Evolutionary conservation across 2,797 vertebrate species (phyloP).

Genomic region (Enteromius trimaculatus): DNA sequence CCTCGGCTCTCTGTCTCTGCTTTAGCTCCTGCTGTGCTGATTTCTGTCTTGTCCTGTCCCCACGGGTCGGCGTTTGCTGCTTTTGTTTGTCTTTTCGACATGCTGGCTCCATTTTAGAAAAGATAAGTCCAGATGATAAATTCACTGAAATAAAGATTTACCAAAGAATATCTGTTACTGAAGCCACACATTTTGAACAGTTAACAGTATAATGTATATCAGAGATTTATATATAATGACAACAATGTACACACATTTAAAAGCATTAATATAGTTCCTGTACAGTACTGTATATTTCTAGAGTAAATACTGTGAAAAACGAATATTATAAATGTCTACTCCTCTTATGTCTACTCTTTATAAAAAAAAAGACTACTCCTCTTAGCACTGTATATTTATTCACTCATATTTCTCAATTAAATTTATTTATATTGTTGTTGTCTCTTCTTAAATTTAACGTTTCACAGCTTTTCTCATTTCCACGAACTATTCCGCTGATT

Average conservation of each 20-base stretch:
- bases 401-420: background rate
- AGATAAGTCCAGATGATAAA: background rate
- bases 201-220: background rate
- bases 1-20: slow-evolving; percentile 92
- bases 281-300: no score
- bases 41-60: slow-evolving; percentile 87
- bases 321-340: background rate
- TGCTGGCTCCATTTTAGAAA: slow-evolving; percentile 81
- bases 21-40: slow-evolving; percentile 93
- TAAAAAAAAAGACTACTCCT: background rate
- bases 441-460: background rate
- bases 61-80: slow-evolving; percentile 83
- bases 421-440: background rate
- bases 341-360: no score
- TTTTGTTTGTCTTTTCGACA: slow-evolving; percentile 87
- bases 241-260: background rate
- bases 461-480: background rate
- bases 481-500: background rate
- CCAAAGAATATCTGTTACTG: no score
- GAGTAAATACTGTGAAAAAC: background rate
- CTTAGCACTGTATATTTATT: background rate
- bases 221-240: background rate
- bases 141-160: background rate
- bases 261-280: background rate
- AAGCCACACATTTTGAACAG: background rate